Evolutionary conservation across 2,888 invertebrate species (phyloP).

Genomic region (Lordiphosa fenestrarum): DNA sequence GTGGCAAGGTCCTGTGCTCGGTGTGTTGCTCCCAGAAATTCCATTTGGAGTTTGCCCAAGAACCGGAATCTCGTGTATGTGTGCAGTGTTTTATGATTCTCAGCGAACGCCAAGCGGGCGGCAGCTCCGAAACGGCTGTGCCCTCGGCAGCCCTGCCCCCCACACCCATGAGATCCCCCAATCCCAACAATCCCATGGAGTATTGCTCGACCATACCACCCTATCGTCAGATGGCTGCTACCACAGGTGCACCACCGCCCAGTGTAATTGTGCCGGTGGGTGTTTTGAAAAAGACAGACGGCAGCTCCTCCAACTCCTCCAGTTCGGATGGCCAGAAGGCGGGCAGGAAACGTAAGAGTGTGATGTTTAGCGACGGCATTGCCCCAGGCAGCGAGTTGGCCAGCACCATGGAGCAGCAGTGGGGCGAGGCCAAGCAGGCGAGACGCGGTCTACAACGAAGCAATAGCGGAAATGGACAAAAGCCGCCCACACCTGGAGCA

Average conservation of each 20-base stretch:
- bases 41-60: constrained; percentile 86
- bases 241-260: constrained; percentile 82
- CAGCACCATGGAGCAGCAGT: constrained; percentile 85
- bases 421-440: constrained; percentile 81
- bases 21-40: constrained; percentile 88
- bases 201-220: constrained; percentile 92
- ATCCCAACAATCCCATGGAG: constrained; percentile 93
- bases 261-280: constrained; percentile 93
- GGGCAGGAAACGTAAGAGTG: constrained; percentile 85
- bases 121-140: constrained; percentile 10
- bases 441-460: constrained; percentile 64
- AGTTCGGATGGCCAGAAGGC: constrained; percentile 77
- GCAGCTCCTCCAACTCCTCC: constrained; percentile 74
- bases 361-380: constrained; percentile 94
- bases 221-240: constrained; percentile 84
- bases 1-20: constrained; percentile 90
- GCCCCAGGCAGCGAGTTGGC: constrained; percentile 91
- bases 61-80: constrained; percentile 90
- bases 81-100: constrained; percentile 85
- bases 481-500: constrained; percentile 60
- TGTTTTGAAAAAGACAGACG: constrained; percentile 84
- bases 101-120: constrained; percentile 78
- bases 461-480: constrained; percentile 43
- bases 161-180: constrained; percentile 82
- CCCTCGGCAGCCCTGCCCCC: constrained; percentile 30